phyloP scores from a whole-genome alignment of 2,888 invertebrate genomes.

The Salticus scenicus region DNA sequence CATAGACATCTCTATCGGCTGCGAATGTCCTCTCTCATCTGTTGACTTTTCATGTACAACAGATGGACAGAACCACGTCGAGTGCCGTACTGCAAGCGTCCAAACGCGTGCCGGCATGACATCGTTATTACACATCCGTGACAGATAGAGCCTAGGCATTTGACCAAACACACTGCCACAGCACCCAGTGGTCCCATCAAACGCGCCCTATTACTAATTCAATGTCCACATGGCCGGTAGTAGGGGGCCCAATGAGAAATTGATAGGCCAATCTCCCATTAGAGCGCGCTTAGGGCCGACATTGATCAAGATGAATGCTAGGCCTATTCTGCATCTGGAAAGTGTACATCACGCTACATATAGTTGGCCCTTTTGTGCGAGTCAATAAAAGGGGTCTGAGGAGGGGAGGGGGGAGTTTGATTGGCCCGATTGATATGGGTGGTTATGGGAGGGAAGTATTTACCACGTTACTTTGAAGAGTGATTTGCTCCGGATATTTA shows the following conservation, averaged over 20 bases:
- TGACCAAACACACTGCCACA: conserved; percentile 59
- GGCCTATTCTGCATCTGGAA: conserved; percentile 36
- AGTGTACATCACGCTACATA: conserved; percentile 16
- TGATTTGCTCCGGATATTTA: conserved; percentile 17
- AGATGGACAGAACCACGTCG: not conserved
- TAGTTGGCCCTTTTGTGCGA: conserved; percentile 7
- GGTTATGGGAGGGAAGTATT: conserved; percentile 28
- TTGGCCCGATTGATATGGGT: conserved; percentile 65
- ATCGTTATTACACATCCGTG: not conserved
- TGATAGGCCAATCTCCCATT: conserved; percentile 21
- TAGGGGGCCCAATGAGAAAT: conserved; percentile 26
- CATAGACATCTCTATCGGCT: no score
- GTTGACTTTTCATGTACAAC: not conserved
- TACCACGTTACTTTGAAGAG: conserved; percentile 6
- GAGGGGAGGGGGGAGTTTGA: conserved; percentile 36
- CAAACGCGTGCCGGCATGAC: conserved; percentile 1
- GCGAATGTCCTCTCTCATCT: not conserved
- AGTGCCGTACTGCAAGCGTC: not conserved
- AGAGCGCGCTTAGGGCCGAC: conserved; percentile 44
- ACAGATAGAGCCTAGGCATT: conserved; percentile 12
- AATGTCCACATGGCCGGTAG: conserved; percentile 61
- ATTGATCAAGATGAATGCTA: conserved; percentile 56
- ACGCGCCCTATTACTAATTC: conserved; percentile 57
- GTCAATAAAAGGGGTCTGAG: not conserved
- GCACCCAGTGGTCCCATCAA: conserved; percentile 66